Percentiles rank a stretch among this genome's conserved stretches.
phyloP scores from a whole-genome alignment of 1,140 invertebrate species.

The Aricia agestis region DNA sequence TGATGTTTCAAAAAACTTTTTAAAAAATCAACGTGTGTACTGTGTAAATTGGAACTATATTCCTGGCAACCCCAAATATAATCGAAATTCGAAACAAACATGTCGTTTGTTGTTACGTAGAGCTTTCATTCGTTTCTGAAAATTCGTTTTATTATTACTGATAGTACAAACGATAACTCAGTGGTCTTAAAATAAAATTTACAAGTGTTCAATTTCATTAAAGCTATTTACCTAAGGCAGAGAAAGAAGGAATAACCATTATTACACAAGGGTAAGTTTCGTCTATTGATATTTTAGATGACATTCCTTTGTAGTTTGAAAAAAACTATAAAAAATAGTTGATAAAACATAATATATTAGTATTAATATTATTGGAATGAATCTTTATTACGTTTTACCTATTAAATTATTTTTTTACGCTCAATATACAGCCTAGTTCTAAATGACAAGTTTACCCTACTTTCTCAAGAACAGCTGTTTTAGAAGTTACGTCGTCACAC shows the following conservation, averaged over 20 bases:
- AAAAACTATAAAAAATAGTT: background rate
- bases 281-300: slow-evolving; percentile 18
- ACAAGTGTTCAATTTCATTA: background rate
- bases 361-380: no score
- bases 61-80: background rate
- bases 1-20: no score
- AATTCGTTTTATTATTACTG: background rate
- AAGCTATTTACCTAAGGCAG: background rate
- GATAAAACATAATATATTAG: no score
- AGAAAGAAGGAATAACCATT: background rate
- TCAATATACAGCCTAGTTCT: background rate
- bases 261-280: slow-evolving; percentile 15
- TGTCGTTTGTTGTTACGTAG: background rate
- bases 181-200: background rate
- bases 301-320: slow-evolving; percentile 26
- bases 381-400: no score
- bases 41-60: background rate
- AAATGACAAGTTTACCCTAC: slow-evolving; percentile 40
- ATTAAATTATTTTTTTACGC: no score
- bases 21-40: no score
- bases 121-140: background rate
- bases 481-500: slow-evolving; percentile 64
- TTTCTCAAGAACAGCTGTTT: slow-evolving; percentile 70
- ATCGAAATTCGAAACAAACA: background rate
- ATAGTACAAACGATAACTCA: slow-evolving; percentile 2